Conservation (phyloP, 2,888 invertebrate species). For the Eristalis tenax region DNA sequence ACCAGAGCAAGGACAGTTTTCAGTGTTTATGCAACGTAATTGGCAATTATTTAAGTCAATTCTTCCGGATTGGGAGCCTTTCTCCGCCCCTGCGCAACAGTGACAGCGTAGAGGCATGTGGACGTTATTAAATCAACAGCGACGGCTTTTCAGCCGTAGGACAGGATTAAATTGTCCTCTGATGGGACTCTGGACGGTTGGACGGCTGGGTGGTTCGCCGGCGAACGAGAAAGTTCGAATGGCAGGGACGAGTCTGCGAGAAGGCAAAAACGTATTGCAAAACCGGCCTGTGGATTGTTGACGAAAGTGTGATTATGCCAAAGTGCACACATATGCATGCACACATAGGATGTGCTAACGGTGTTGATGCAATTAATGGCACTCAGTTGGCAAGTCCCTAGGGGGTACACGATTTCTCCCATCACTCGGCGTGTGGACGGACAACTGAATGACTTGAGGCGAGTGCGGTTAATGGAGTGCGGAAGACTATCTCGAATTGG, state of each 20-base stretch:
- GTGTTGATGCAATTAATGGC: conserved; percentile 54
- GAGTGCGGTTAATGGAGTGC: background rate
- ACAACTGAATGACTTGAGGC: background rate
- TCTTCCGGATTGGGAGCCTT: conserved; percentile 52
- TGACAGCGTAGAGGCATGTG: conserved; percentile 11
- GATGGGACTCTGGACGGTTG: background rate
- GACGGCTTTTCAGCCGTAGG: conserved; percentile 18
- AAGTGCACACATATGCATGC: background rate
- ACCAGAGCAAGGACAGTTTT: conserved; percentile 30
- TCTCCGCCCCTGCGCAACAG: conserved; percentile 1
- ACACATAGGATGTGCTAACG: conserved; percentile 9
- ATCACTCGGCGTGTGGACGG: background rate
- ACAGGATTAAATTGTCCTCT: conserved; percentile 46
- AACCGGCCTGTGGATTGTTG: conserved; percentile 30
- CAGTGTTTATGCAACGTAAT: conserved; percentile 61
- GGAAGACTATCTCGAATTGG: background rate
- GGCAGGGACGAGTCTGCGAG: background rate
- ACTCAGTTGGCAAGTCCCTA: conserved; percentile 5
- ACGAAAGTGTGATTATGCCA: conserved; percentile 26
- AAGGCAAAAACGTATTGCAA: background rate
- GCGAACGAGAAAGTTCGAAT: background rate
- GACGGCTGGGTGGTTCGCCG: background rate
- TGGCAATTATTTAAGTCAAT: conserved; percentile 62
- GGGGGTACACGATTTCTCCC: background rate
- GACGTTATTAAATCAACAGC: conserved; percentile 55